Percentiles rank a stretch among this genome's conserved stretches.
Conservation (phyloP, 2,888 invertebrate genomes). For the Acrocyrtus sp. region DNA sequence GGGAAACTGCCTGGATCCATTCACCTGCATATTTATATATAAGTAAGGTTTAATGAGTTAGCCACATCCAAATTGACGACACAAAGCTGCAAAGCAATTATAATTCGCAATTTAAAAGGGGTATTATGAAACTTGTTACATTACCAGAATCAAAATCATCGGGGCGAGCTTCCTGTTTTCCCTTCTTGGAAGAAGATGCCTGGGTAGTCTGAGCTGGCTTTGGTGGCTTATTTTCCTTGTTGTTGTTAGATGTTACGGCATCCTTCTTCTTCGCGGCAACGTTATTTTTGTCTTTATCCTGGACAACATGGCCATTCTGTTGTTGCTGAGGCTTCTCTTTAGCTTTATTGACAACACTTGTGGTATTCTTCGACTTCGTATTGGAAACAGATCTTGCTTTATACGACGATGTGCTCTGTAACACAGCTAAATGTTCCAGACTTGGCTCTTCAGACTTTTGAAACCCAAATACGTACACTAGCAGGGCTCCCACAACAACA, state of each 20-base stretch:
- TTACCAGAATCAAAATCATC: conserved; percentile 59
- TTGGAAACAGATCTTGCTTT: conserved; percentile 43
- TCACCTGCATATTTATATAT: conserved; percentile 70
- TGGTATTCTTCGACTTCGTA: conserved; percentile 33
- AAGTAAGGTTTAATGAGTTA: no score
- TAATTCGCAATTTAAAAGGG: no score
- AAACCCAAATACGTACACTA: conserved; percentile 83
- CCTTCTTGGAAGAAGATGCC: conserved; percentile 57
- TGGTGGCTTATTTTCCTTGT: conserved; percentile 62
- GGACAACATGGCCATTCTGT: conserved; percentile 65
- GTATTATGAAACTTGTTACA: no score
- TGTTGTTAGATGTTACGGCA: conserved; percentile 35
- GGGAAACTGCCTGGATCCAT: conserved; percentile 78
- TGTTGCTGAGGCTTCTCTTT: conserved; percentile 59
- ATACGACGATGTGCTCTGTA: conserved; percentile 52
- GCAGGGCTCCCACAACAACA: conserved; percentile 77
- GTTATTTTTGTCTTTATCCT: conserved; percentile 46
- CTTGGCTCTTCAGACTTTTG: conserved; percentile 83
- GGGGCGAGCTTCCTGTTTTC: conserved; percentile 66
- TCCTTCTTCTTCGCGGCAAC: conserved; percentile 50
- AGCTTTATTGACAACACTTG: conserved; percentile 5
- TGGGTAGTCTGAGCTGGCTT: conserved; percentile 57
- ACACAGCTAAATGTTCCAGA: conserved; percentile 74
- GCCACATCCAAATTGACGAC: no score
- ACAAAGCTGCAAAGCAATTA: no score